Evolutionary conservation across 2,113 vertebrate genomes (phyloP).

Genomic region (Ptychochromis oligacanthus): DNA sequence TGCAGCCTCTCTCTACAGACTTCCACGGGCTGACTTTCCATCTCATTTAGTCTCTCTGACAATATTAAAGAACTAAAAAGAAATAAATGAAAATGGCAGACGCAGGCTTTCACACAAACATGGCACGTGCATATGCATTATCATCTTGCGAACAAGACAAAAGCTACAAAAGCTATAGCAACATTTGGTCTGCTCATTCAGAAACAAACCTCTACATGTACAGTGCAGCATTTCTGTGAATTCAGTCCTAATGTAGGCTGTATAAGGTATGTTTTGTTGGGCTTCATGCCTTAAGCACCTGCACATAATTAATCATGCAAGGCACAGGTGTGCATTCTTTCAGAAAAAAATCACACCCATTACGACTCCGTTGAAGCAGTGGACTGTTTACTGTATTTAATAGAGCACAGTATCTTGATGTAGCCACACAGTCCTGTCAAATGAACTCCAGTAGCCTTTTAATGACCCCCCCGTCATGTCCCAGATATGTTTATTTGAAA

Average conservation of each 20-base stretch:
- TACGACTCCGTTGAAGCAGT: conserved; percentile 5
- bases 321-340: conserved; percentile 78
- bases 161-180: conserved; percentile 3
- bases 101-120: conserved; percentile 29
- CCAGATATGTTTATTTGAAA: neutral
- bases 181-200: conserved; percentile 17
- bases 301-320: conserved; percentile 69
- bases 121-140: neutral
- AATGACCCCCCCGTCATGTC: neutral
- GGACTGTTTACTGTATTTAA: neutral
- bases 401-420: neutral
- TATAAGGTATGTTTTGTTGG: neutral
- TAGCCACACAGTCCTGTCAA: neutral
- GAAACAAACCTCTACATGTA: conserved; percentile 18
- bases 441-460: neutral
- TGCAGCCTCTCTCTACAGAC: conserved; percentile 18
- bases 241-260: neutral
- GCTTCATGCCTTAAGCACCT: conserved; percentile 64
- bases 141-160: conserved; percentile 19
- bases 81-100: conserved; percentile 1
- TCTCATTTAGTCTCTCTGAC: conserved; percentile 7
- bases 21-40: conserved; percentile 32
- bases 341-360: conserved; percentile 49
- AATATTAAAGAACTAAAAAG: neutral
- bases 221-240: conserved; percentile 6